phyloP scores from a whole-genome alignment of 1,140 invertebrate species.

The Oreohelix idahoensis region DNA sequence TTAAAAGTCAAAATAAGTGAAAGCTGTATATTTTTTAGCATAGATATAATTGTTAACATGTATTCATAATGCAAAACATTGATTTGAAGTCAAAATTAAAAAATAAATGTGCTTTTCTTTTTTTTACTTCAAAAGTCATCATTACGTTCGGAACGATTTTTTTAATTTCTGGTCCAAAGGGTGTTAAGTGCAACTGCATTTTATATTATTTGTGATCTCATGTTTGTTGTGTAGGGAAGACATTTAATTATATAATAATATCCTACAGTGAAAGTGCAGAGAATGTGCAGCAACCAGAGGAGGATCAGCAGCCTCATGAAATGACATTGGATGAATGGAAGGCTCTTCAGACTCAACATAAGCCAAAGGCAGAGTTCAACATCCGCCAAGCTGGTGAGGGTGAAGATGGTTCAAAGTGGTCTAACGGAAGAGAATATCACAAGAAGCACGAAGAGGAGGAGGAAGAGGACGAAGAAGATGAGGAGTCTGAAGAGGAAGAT shows the following conservation, averaged over 20 bases:
- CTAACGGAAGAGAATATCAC: slow-evolving; percentile 59
- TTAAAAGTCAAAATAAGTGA: no score
- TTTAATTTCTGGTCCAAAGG: no score
- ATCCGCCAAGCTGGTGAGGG: slow-evolving; percentile 66
- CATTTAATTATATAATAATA: background rate
- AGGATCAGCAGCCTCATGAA: slow-evolving; percentile 57
- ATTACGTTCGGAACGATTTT: no score
- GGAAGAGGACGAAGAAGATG: slow-evolving; percentile 47
- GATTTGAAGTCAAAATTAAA: no score
- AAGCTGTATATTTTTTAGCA: no score
- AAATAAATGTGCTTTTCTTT: no score
- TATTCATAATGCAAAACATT: no score
- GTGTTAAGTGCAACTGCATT: no score
- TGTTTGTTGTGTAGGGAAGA: no score
- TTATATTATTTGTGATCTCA: no score
- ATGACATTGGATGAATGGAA: slow-evolving; percentile 70
- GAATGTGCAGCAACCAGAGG: slow-evolving; percentile 48
- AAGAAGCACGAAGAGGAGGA: slow-evolving; percentile 58
- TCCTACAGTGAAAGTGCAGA: slow-evolving; percentile 57
- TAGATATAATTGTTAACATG: no score
- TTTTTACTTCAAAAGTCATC: no score
- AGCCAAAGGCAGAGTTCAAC: slow-evolving; percentile 61
- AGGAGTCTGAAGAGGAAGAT: slow-evolving; percentile 50
- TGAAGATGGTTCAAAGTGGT: slow-evolving; percentile 57
- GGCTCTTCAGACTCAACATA: slow-evolving; percentile 57